Base-by-base conservation (phyloP, 1,140 invertebrate species). In the Prorops nasuta region DNA sequence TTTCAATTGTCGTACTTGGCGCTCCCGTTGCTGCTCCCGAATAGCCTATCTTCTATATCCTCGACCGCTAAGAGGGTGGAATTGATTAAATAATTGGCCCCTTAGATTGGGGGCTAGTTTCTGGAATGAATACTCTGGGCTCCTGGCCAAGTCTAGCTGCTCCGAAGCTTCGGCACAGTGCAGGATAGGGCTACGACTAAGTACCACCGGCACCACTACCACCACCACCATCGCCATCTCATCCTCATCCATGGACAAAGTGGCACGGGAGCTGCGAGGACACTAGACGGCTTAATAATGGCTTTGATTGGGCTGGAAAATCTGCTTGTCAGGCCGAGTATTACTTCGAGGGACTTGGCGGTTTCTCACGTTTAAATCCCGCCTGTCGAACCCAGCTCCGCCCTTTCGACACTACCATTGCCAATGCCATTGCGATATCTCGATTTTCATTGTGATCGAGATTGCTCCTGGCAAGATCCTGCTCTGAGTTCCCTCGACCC, bases 21-120 rank as follows among this genome's bases (percentile, higher is more conserved):
- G 24, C 53, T 41, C 19, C 49, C 43, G 38, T 46, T 59, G n/a
- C n/a, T n/a, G n/a, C n/a, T n/a, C n/a, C n/a, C 48, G 45, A 63
- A 61, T 62, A 57, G 66, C 43, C 63, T 50, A 51, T 56, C 50
- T 44, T 50, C 44, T 49, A 51, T 57, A 51, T 60, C 61, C 54
- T 55, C 58, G 58, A 62, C 64, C 65, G 66, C 66, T 72, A 75
- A 76, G 72, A 74, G 74, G 68, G 63, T 71, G 64, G 69, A 76
- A 76, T 76, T 76, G 73, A 78, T 78, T 78, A 76, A 75, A 78
- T 78, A 78, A 78, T 76, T 78, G 75, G 74, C 67, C 67, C 65
- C 65, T 76, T 73, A 69, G 72, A 75, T 77, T 71, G 71, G 70
- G 61, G 62, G 65, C 65, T 76, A 73, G 74, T 75, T 75, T 72